Evolutionary conservation across 2,797 vertebrate species (phyloP), one percentile per base, ranked within the genome.

Genomic region (Scyliorhinus canicula): DNA sequence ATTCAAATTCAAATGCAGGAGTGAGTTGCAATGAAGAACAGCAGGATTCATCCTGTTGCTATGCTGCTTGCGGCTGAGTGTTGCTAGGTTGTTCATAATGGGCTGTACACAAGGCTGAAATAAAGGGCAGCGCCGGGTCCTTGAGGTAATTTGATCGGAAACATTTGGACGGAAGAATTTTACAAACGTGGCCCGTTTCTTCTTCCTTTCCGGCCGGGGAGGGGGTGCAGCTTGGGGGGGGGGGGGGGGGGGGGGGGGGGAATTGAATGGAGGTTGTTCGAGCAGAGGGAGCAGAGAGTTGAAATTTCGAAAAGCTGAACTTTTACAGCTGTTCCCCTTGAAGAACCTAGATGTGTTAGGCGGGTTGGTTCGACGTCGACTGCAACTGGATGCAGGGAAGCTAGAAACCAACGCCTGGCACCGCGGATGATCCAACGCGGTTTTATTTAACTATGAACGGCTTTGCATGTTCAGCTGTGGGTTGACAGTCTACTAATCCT

Each of bases 11-110:
- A 86, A 86, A 86, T 86, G 31, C 31, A 14, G 35, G 52, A 12
- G 50, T 86, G 84, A 55, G 55, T 35, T 35, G 26, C 28, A 9
- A 52, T 35, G 84, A 86, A 86, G 84, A 24, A 52, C 26, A 35
- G 47, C 84, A 86, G 84, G 84, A 55, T 86, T 14, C 28, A 86
- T 86, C 50, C 84, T 55, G 84, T 86, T 86, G 84, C 84, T 86
- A 86, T 86, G 84, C 84, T 55, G 52, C 4, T 86, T 3, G 4
- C 55, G 52, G 52, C 84, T 55, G 79, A 82, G 79, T 86, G 84
- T 86, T 86, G 84, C 84, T 86, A 86, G 84, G 84, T 50, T 86
- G 55, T 55, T 55, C 50, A 86, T 31, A 86, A 55, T 14, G 28
- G 84, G 84, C 79, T 82, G 44, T 47, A 47, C 79, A 82, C 44